A percentile compares a stretch with the other conserved stretches of the same genome.
Evolutionary conservation across 1,140 invertebrate genomes (phyloP).

Genomic region (Ceratina australensis): DNA sequence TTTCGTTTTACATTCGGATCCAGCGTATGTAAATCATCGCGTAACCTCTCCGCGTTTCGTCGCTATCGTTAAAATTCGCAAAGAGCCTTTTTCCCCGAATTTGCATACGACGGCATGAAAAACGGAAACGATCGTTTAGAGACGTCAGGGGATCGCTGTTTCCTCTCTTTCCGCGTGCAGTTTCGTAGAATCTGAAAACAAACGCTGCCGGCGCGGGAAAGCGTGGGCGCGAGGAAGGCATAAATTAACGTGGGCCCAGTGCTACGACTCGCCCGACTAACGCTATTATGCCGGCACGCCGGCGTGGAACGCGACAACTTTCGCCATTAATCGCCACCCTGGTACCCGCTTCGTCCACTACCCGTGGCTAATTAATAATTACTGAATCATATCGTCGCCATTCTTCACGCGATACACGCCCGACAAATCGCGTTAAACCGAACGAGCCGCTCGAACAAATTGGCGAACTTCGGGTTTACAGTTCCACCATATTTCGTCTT

Average conservation of each 20-base stretch:
- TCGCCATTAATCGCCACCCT: constrained; percentile 31
- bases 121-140: not conserved
- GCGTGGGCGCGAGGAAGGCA: constrained; percentile 53
- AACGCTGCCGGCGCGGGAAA: constrained; percentile 29
- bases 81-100: not conserved
- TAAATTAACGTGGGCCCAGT: constrained; percentile 45
- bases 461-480: no score
- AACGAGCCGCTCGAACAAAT: no score
- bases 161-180: not conserved
- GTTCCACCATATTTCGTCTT: no score
- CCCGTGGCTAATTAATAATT: constrained; percentile 43
- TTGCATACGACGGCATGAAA: not conserved
- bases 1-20: no score
- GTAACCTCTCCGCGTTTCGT: no score
- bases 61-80: no score
- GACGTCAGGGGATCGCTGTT: constrained; percentile 1
- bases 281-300: constrained; percentile 47
- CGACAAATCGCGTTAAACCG: not conserved
- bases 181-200: not conserved
- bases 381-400: constrained; percentile 24
- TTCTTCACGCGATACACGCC: not conserved
- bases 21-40: no score
- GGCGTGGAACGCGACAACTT: constrained; percentile 23
- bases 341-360: constrained; percentile 6
- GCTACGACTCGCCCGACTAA: constrained; percentile 35